Percentiles rank a stretch among this genome's conserved stretches.
phyloP scores from a whole-genome alignment of 1,140 invertebrate species.

The Tetraneura akinire region DNA sequence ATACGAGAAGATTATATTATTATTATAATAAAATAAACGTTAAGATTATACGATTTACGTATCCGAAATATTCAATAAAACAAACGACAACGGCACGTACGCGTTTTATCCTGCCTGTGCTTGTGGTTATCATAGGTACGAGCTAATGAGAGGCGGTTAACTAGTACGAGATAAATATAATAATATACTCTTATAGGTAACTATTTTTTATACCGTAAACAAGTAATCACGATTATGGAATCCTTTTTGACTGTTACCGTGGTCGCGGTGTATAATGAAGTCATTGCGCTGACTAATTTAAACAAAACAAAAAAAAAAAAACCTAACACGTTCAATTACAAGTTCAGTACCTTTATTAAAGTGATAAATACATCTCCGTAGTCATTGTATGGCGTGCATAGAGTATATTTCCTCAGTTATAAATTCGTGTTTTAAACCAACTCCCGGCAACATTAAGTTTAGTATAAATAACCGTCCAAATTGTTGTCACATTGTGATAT shows the following conservation, averaged over 20 bases:
- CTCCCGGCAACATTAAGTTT: too few relatives aligned
- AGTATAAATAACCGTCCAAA: too few relatives aligned
- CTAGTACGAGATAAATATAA: slow-evolving; percentile 3
- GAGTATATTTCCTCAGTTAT: too few relatives aligned
- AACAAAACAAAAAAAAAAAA: slow-evolving; percentile 7
- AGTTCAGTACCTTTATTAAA: background rate
- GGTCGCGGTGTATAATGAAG: background rate
- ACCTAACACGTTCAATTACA: slow-evolving; percentile 27
- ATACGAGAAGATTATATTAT: too few relatives aligned
- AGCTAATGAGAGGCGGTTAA: slow-evolving; percentile 4
- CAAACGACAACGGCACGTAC: background rate
- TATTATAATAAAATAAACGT: too few relatives aligned
- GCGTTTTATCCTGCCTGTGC: slow-evolving; percentile 14
- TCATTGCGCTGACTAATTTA: slow-evolving; percentile 26
- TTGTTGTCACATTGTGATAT: too few relatives aligned
- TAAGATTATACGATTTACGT: background rate
- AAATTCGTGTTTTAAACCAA: too few relatives aligned
- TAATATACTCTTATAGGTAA: too few relatives aligned
- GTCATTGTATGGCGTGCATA: too few relatives aligned
- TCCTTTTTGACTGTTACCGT: too few relatives aligned
- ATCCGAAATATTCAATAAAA: background rate
- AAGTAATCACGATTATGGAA: background rate
- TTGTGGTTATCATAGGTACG: slow-evolving; percentile 12
- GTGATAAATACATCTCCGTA: background rate
- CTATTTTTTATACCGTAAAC: slow-evolving; percentile 15